These are phyloP conservation scores for Caligus rogercresseyi DNA, from an alignment of 1,140 invertebrate species.

Conservation along the genomic window DNA sequence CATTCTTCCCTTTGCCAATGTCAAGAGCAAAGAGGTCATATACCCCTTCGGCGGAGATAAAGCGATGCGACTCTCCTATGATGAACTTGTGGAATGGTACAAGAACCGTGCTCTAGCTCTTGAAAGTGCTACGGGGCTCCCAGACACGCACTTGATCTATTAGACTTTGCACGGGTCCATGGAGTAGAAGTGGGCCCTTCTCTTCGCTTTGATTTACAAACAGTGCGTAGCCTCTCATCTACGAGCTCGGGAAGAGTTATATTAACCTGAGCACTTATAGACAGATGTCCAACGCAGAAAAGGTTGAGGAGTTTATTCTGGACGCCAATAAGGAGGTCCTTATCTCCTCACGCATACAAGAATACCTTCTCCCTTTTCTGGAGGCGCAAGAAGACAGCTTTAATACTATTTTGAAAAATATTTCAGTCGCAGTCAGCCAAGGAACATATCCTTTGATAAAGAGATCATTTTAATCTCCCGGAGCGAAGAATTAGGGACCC, in stretches of 20 bases:
- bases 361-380: not conserved
- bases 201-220: not conserved
- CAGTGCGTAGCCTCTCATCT: not conserved
- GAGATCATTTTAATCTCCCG: not conserved
- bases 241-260: not conserved
- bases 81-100: not conserved
- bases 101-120: not conserved
- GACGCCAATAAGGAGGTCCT: not conserved
- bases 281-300: not conserved
- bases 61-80: not conserved
- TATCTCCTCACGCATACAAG: not conserved
- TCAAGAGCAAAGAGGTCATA: not conserved
- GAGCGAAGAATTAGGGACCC: not conserved
- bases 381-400: not conserved
- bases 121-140: not conserved
- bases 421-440: not conserved
- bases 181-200: not conserved
- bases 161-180: not conserved
- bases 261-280: not conserved
- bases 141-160: not conserved
- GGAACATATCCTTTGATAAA: not conserved
- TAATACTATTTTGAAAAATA: constrained; percentile 1
- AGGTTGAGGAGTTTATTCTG: not conserved
- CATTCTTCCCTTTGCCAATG: constrained; percentile 1
- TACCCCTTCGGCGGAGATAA: not conserved